Conservation (phyloP, 2,113 vertebrate species). For the Sinosuthora webbiana region DNA sequence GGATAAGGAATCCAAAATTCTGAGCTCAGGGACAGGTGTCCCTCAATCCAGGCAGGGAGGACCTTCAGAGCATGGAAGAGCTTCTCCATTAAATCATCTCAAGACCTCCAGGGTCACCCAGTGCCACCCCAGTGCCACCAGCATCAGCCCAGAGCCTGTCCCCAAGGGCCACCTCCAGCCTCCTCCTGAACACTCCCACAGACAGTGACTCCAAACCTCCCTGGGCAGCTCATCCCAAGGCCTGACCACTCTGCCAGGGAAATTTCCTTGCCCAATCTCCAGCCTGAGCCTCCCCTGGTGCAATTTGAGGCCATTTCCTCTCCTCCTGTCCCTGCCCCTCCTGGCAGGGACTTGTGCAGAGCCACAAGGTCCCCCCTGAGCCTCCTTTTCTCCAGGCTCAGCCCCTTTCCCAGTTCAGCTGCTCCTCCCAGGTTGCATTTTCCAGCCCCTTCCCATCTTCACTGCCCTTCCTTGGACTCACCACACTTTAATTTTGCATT, state of each 20-base stretch:
- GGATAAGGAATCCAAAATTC: background rate
- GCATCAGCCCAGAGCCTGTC: background rate
- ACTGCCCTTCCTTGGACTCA: background rate
- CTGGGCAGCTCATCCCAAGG: background rate
- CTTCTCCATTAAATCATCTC: background rate
- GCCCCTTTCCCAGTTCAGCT: background rate
- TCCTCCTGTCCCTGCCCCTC: background rate
- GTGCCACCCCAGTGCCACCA: background rate
- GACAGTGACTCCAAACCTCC: background rate
- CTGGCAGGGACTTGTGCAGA: background rate
- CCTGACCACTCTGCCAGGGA: too few relatives aligned
- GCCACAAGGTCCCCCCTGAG: background rate
- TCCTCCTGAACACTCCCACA: too few relatives aligned
- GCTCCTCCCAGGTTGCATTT: background rate
- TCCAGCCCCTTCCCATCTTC: background rate
- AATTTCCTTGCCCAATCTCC: too few relatives aligned
- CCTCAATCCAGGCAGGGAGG: background rate
- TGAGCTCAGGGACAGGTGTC: background rate
- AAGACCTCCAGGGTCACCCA: accelerated
- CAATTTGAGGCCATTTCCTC: background rate
- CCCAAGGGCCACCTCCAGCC: background rate
- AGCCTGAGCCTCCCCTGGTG: background rate
- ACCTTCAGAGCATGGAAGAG: background rate
- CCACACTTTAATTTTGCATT: background rate
- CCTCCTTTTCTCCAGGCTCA: background rate